phyloP scores from a whole-genome alignment of 92 coral and sea anemone genomes.

The Umimayanthus chanpuru region DNA sequence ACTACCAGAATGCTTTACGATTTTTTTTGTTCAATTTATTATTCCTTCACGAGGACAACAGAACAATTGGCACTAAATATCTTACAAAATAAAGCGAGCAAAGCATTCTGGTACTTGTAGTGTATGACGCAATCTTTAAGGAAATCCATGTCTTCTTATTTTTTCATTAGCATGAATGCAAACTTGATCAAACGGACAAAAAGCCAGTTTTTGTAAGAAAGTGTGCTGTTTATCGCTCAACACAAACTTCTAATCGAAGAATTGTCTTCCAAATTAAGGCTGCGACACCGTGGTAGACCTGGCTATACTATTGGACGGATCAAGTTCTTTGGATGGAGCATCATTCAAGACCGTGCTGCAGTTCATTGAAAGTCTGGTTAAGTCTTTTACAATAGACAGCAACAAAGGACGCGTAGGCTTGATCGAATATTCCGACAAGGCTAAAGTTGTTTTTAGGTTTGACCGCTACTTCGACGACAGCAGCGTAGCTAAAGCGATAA shows the following conservation, averaged over 20 bases:
- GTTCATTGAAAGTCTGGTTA: conserved; percentile 14
- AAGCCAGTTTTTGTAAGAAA: neutral
- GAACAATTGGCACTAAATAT: too few species aligned
- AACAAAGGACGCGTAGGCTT: conserved; percentile 23
- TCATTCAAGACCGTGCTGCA: conserved; percentile 5
- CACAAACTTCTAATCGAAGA: neutral
- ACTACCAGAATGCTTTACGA: too few species aligned
- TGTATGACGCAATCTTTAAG: too few species aligned
- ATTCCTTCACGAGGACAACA: too few species aligned
- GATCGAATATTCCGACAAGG: conserved; percentile 30
- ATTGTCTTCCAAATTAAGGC: neutral
- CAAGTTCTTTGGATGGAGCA: neutral
- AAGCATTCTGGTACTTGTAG: too few species aligned
- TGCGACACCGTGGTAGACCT: conserved; percentile 16
- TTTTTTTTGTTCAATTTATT: too few species aligned
- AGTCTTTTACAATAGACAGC: conserved; percentile 20
- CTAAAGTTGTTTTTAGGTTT: conserved; percentile 21
- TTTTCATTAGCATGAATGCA: too few species aligned
- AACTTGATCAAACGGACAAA: too few species aligned
- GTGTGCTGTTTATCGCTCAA: neutral
- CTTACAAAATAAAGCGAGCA: too few species aligned
- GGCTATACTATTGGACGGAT: conserved; percentile 22
- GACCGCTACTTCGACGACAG: neutral
- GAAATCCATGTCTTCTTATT: too few species aligned
- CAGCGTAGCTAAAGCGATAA: conserved; percentile 18